Percentiles rank a stretch among this genome's conserved stretches.
phyloP scores from a whole-genome alignment of 2,113 vertebrate species.

The Salminus brasiliensis region DNA sequence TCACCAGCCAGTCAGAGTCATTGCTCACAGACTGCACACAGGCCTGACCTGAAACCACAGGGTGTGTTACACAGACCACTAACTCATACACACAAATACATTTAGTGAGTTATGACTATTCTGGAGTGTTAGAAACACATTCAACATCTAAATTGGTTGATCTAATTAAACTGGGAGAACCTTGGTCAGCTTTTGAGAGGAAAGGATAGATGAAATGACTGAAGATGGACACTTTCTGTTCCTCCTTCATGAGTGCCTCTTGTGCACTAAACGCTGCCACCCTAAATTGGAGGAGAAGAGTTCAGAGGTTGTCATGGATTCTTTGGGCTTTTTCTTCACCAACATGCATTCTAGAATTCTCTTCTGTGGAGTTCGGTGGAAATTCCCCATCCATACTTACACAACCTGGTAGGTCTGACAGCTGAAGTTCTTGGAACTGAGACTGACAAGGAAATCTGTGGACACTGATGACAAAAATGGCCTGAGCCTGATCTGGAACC shows the following conservation, averaged over 20 bases:
- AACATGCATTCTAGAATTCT: not conserved
- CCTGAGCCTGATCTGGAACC: constrained; percentile 44
- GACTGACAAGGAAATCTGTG: constrained; percentile 53
- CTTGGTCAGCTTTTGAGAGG: constrained; percentile 52
- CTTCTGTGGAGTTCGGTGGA: not conserved
- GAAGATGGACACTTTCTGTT: constrained; percentile 43
- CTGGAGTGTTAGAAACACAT: too few species aligned
- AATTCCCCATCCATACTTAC: constrained; percentile 49
- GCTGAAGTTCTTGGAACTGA: constrained; percentile 62
- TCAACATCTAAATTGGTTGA: too few species aligned
- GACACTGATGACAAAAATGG: constrained; percentile 55
- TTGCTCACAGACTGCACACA: constrained; percentile 48
- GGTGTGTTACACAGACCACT: not conserved
- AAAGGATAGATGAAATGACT: constrained; percentile 59
- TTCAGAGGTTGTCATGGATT: not conserved
- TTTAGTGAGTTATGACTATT: not conserved
- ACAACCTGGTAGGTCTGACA: constrained; percentile 60
- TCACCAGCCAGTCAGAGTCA: constrained; percentile 57
- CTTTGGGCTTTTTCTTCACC: not conserved
- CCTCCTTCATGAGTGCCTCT: constrained; percentile 40
- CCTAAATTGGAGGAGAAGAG: constrained; percentile 42
- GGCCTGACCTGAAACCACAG: constrained; percentile 43
- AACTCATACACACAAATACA: not conserved
- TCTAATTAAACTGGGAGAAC: not conserved
- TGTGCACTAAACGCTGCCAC: constrained; percentile 52